A percentile compares a stretch with the other conserved stretches of the same genome.
Conservation (phyloP, 2,888 invertebrate genomes). For the Galerucella pusilla region DNA sequence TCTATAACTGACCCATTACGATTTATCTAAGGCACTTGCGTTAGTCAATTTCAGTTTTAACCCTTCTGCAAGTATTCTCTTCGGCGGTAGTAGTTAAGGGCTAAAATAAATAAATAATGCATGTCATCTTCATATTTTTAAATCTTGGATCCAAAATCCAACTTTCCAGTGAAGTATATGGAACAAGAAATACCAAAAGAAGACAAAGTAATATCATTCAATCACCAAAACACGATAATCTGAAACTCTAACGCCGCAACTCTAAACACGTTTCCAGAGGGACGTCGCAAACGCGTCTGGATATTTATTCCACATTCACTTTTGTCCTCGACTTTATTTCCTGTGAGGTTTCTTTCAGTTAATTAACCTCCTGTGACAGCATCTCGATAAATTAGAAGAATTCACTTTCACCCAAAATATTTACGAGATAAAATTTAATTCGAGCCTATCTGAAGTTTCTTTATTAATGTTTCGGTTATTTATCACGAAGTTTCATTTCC, state of each 20-base stretch:
- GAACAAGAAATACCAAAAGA: not conserved
- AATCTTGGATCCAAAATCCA: not conserved
- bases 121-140: too few species aligned
- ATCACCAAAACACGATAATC: slow-evolving; percentile 7
- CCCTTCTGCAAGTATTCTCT: too few species aligned
- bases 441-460: not conserved
- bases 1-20: too few species aligned
- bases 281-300: slow-evolving; percentile 2
- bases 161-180: not conserved
- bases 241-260: slow-evolving; percentile 9
- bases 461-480: not conserved
- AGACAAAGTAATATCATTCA: slow-evolving; percentile 14
- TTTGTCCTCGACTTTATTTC: slow-evolving; percentile 6
- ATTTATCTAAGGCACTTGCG: too few species aligned
- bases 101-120: too few species aligned
- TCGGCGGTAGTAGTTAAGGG: too few species aligned
- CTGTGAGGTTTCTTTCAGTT: slow-evolving; percentile 17
- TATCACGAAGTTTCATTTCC: not conserved
- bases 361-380: slow-evolving; percentile 12
- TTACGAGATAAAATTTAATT: slow-evolving; percentile 10
- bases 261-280: slow-evolving; percentile 5
- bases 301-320: slow-evolving; percentile 20
- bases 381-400: slow-evolving; percentile 3
- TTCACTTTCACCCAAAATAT: not conserved
- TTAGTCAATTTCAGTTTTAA: not conserved